Percentiles rank a stretch among this genome's conserved stretches.
Conservation (phyloP, 2,888 invertebrate genomes). For the Chalcis sispes region DNA sequence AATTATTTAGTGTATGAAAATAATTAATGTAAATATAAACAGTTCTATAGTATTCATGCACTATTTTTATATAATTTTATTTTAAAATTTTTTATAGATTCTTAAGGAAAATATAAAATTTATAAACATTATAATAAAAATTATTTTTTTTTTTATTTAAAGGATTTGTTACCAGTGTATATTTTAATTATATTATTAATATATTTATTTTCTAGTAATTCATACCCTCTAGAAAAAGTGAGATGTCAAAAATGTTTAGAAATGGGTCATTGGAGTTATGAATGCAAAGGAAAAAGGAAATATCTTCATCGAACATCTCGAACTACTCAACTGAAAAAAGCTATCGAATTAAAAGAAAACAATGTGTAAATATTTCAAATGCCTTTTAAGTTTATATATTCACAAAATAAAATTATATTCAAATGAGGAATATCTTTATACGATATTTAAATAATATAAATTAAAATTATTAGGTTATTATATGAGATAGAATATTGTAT, state of each 20-base stretch:
- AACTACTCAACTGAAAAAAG: constrained; percentile 86
- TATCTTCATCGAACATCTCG: constrained; percentile 90
- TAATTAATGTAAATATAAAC: too few relatives aligned
- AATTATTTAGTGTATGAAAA: background rate
- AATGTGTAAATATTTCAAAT: constrained; percentile 65
- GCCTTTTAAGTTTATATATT: constrained; percentile 1
- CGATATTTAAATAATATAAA: background rate
- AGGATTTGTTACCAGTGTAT: background rate
- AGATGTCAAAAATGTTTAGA: constrained; percentile 95
- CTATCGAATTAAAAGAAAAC: constrained; percentile 77
- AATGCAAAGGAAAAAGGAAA: constrained; percentile 94
- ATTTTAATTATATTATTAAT: background rate
- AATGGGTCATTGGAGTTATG: constrained; percentile 96
- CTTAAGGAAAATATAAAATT: constrained; percentile 53
- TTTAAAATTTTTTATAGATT: too few relatives aligned
- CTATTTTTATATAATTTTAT: too few relatives aligned
- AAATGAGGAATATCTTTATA: background rate
- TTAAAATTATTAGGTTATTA: background rate
- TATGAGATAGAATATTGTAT: too few relatives aligned
- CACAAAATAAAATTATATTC: constrained; percentile 60
- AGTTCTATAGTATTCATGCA: too few relatives aligned
- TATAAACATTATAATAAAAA: constrained; percentile 18
- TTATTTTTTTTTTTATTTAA: constrained; percentile 20
- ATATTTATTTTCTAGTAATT: constrained; percentile 63
- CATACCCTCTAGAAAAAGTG: constrained; percentile 84